Evolutionary conservation across 92 coral and sea anemone species (phyloP), one percentile per base, ranked within the genome.

Genomic region (Zoanthus gigantus): DNA sequence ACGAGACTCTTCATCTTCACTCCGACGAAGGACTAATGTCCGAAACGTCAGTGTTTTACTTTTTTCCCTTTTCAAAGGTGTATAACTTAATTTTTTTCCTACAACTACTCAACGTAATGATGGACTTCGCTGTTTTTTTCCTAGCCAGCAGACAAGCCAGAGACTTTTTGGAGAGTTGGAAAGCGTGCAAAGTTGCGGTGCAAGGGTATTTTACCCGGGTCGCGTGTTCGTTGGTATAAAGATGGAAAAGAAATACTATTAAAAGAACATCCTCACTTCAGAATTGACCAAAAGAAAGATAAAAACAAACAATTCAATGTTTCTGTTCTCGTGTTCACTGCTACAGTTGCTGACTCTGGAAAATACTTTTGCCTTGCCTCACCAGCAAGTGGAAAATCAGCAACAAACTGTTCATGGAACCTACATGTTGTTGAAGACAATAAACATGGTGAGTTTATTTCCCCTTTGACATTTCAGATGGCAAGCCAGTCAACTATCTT

Each of bases 231-330:
- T 3, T 69, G 74, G 74, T 13, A 8, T 9, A 69, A 69, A 69
- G 46, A 69, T 69, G 74, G 74, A 32, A 69, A 69, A 29, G 45
- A 69, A 14, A 44, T 69, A 5, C 45, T 44, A 69, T 34, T 69
- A 69, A 69, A 69, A 14, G 13, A 69, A 7, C 46, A 69, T 30
- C 15, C 74, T 8, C 74, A 69, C 74, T 69, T 69, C 74, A 69
- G 74, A 14, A 69, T 69, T 30, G 45, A 11, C 15, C 74, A 30
- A 9, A 69, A 69, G 47, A 69, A 69, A 69, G 45, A 32, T 30
- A 69, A 31, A 69, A 31, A 32, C 4, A 32, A 30, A 16, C 15
- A 3, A 9, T 34, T 69, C 29, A 44, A 69, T 9, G 74, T 34
- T 31, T 69, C 74, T 31, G 14, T 31, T 69, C 74, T 69, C 13